phyloP scores from a whole-genome alignment of 2,888 invertebrate genomes.

The Ypsolopha scabrella region DNA sequence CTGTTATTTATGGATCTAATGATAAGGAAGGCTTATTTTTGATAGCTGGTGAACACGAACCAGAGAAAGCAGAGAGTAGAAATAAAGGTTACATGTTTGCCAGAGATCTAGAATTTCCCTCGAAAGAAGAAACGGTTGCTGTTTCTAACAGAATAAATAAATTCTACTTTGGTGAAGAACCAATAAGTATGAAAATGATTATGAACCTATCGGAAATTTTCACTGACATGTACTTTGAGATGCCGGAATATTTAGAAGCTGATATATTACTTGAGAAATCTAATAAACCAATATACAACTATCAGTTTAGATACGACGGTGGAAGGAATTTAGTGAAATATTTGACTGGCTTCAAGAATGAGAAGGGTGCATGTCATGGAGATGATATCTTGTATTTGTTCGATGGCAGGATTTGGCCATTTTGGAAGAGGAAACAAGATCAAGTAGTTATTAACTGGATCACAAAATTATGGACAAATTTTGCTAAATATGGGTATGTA shows the following conservation, averaged over 20 bases:
- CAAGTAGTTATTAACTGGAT: constrained; percentile 33
- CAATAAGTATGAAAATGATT: constrained; percentile 38
- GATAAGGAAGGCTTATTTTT: constrained; percentile 46
- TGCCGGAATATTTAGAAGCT: constrained; percentile 43
- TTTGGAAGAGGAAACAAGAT: constrained; percentile 30
- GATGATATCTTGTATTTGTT: constrained; percentile 56
- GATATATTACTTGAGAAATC: constrained; percentile 21
- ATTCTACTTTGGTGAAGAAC: constrained; percentile 56
- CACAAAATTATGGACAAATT: constrained; percentile 52
- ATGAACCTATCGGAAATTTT: constrained; percentile 41
- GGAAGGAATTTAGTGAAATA: constrained; percentile 41
- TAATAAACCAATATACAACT: constrained; percentile 38
- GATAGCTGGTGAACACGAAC: constrained; percentile 20
- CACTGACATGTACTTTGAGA: constrained; percentile 51
- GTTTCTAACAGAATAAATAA: constrained; percentile 32
- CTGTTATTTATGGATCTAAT: constrained; percentile 39
- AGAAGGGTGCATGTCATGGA: constrained; percentile 42
- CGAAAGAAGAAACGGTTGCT: constrained; percentile 30
- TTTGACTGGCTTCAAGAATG: constrained; percentile 24
- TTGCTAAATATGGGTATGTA: constrained; percentile 51
- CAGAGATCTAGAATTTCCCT: constrained; percentile 42
- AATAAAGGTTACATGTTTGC: constrained; percentile 43
- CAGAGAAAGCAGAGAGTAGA: constrained; percentile 22
- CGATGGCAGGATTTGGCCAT: constrained; percentile 33
- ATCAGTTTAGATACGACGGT: constrained; percentile 45